These are phyloP conservation scores for Tetragonisca angustula DNA, from an alignment of 2,888 invertebrate species.

Conservation along the genomic window DNA sequence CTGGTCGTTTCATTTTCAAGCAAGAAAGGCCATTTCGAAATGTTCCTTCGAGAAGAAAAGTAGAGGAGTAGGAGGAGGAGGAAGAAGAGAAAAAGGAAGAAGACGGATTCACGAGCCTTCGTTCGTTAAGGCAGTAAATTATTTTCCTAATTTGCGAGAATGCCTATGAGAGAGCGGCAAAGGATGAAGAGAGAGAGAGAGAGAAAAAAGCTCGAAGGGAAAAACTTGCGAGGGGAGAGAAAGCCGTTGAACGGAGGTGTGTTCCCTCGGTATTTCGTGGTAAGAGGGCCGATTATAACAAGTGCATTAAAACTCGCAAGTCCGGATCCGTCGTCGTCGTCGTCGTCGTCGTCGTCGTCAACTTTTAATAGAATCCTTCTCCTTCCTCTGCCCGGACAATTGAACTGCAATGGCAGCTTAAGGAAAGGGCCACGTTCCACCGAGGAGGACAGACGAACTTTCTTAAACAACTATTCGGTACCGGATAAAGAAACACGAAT, in stretches of 20 bases:
- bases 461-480: constrained; percentile 1
- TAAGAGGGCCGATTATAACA: constrained; percentile 79
- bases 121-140: constrained; percentile 73
- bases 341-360: constrained; percentile 71
- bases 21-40: too few species aligned
- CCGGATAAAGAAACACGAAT: constrained; percentile 30
- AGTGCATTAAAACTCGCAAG: constrained; percentile 79
- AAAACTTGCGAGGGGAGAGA: constrained; percentile 45
- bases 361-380: constrained; percentile 80
- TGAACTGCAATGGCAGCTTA: constrained; percentile 68
- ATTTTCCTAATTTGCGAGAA: constrained; percentile 78
- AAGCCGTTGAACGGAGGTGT: constrained; percentile 36
- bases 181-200: constrained; percentile 15
- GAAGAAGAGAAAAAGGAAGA: neutral
- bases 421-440: constrained; percentile 33
- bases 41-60: too few species aligned
- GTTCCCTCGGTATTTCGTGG: constrained; percentile 73
- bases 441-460: constrained; percentile 23
- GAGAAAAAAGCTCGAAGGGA: constrained; percentile 28
- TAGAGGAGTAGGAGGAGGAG: too few species aligned
- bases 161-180: constrained; percentile 62
- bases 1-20: too few species aligned
- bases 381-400: constrained; percentile 73
- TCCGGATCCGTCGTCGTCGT: constrained; percentile 68
- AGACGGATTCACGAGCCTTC: constrained; percentile 16